phyloP scores from a whole-genome alignment of 2,797 vertebrate genomes.

The Anguilla obscura region DNA sequence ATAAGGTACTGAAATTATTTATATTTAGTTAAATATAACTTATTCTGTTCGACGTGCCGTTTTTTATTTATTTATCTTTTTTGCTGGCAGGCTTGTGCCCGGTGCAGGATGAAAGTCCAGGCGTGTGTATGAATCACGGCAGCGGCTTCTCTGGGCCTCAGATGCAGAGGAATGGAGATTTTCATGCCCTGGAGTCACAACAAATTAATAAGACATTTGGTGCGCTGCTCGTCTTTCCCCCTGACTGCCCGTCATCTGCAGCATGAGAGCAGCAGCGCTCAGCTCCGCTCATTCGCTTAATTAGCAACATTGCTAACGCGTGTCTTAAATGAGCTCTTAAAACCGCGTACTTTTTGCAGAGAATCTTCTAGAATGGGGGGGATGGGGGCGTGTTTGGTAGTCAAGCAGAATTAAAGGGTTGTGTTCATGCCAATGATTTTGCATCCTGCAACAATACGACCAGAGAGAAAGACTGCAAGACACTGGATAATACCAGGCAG shows the following conservation, averaged over 20 bases:
- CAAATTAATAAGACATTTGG: constrained; percentile 82
- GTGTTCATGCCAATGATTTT: background rate
- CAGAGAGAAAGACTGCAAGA: background rate
- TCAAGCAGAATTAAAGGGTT: constrained; percentile 2
- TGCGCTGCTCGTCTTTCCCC: constrained; percentile 77
- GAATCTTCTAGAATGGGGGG: background rate
- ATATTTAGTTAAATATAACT: background rate
- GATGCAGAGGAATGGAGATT: constrained; percentile 75
- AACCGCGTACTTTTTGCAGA: constrained; percentile 33
- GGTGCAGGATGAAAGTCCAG: background rate
- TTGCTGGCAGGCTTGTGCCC: background rate
- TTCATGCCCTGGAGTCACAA: constrained; percentile 77
- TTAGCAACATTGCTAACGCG: constrained; percentile 1
- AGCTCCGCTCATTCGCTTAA: constrained; percentile 50
- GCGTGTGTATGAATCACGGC: constrained; percentile 51
- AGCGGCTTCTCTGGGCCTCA: constrained; percentile 71
- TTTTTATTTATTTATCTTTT: background rate
- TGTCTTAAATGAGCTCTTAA: constrained; percentile 30
- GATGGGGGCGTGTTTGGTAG: background rate
- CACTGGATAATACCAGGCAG: background rate
- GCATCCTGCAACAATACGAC: background rate
- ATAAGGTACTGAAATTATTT: background rate
- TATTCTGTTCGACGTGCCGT: background rate
- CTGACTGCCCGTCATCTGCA: constrained; percentile 69
- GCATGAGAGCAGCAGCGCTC: constrained; percentile 68